These are phyloP conservation scores for Morone saxatilis DNA, from an alignment of 2,113 vertebrate genomes.

Conservation along the genomic window DNA sequence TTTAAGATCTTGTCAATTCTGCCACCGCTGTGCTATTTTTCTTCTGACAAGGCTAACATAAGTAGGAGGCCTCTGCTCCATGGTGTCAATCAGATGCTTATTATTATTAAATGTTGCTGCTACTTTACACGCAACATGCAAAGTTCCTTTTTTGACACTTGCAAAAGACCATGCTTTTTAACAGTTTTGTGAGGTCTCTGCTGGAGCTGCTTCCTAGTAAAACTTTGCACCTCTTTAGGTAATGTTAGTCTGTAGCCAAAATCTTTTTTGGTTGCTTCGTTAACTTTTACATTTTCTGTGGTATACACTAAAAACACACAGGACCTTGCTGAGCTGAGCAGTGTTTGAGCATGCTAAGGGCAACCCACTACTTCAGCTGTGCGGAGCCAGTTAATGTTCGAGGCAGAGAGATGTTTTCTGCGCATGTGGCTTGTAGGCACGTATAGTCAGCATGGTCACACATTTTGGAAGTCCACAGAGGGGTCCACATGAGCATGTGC, in stretches of 20 bases:
- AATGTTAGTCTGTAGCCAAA: neutral
- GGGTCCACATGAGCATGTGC: neutral
- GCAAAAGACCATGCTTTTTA: neutral
- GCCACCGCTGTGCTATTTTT: slow-evolving; percentile 38
- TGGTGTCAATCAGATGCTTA: slow-evolving; percentile 17
- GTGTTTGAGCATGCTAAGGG: neutral
- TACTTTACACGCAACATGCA: neutral
- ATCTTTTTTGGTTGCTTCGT: neutral
- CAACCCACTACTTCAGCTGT: neutral
- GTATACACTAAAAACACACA: neutral
- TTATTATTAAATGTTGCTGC: neutral
- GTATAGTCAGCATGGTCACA: neutral
- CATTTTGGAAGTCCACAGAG: neutral
- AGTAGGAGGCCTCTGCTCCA: slow-evolving; percentile 25
- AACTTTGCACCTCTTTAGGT: neutral
- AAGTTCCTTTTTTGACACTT: neutral
- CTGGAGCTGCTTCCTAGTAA: too few species aligned
- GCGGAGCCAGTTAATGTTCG: neutral
- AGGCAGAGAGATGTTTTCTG: neutral
- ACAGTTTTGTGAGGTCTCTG: too few species aligned
- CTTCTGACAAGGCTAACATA: slow-evolving; percentile 21
- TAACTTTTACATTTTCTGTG: too few species aligned
- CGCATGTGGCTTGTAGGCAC: neutral
- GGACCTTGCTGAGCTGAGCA: neutral
- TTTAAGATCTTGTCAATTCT: slow-evolving; percentile 28